Percentiles rank a stretch among this genome's conserved stretches.
Evolutionary conservation across 2,113 vertebrate genomes (phyloP).

Genomic region (Eclectus roratus): DNA sequence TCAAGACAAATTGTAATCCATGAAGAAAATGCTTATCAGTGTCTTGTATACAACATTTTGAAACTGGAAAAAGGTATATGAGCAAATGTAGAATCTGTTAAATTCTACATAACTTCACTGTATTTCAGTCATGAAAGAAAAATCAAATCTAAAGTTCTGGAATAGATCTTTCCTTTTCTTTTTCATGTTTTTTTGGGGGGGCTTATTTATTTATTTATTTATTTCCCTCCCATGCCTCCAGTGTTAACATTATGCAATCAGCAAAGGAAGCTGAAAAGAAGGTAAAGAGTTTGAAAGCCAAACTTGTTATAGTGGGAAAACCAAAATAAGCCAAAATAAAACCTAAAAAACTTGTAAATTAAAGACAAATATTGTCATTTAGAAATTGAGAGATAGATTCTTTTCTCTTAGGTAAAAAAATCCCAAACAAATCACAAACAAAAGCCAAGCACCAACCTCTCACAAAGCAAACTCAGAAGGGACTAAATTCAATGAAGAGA

Average conservation of each 20-base stretch:
- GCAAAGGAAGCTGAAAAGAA: neutral
- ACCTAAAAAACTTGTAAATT: neutral
- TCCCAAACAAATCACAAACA: too few species aligned
- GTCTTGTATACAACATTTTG: neutral
- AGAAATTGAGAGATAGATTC: neutral
- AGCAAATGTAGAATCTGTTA: neutral
- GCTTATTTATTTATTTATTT: neutral
- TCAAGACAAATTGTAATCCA: neutral
- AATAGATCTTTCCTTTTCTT: neutral
- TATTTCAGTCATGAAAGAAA: neutral
- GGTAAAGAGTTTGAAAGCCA: neutral
- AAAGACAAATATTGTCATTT: neutral
- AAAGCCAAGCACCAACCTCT: neutral
- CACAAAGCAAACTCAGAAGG: neutral
- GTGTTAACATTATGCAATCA: neutral
- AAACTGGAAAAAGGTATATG: neutral
- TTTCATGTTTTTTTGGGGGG: too few species aligned
- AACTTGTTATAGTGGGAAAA: neutral
- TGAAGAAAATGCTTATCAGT: neutral
- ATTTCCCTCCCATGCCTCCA: neutral
- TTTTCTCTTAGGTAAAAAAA: neutral
- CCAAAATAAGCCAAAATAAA: neutral
- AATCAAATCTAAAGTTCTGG: neutral
- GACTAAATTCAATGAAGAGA: neutral
- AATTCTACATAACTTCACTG: neutral